Base-by-base conservation (phyloP, 2,888 invertebrate genomes). In the Synanthedon formicaeformis region DNA sequence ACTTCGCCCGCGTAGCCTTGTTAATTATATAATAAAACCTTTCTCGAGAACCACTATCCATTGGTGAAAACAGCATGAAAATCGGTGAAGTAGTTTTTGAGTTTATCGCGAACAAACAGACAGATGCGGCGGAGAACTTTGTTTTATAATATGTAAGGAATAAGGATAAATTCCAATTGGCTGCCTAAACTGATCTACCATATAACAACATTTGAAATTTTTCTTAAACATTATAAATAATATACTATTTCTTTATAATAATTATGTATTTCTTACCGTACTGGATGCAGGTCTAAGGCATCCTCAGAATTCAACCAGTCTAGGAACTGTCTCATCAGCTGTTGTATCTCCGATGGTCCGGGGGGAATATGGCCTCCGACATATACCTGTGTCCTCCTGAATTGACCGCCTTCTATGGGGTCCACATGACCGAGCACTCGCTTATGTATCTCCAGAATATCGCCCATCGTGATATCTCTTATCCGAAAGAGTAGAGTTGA, bases 351-450 rank as follows among this genome's bases (percentile, higher is more conserved):
- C 0, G 92, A 91, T 0, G 98, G 96, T 0, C 93, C 91, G 0
- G 98, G 97, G 0, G 99, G 99, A 52, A 95, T 90, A 75, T 98
- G 97, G n/a, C 95, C 94, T 1, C 98, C 97, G 0, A 99, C 96
- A 82, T 94, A 98, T 6, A 98, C 98, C 58, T 97, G 97, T 3
- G 95, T 94, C 55, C 92, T 90, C 48, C 98, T 89, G 68, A 98
- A 94, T 53, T 92, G 90, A 1, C 99, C 99, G 1, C 97, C 96
- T 73, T 96, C 94, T 2, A 95, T 85, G 0, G 98, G 98, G 81
- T 99, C 98, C 0, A 97, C 98, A 81, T 95, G 96, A 0, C 98
- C 98, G 64, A 99, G 81, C 0, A 99, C 97, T 60, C 98, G 90
- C 57, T 92, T 91, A 75, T 99, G 99, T 63, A 99, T 96, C 67